These are phyloP conservation scores for Agrotis exclamationis DNA, from an alignment of 2,888 invertebrate species.

Conservation along the genomic window DNA sequence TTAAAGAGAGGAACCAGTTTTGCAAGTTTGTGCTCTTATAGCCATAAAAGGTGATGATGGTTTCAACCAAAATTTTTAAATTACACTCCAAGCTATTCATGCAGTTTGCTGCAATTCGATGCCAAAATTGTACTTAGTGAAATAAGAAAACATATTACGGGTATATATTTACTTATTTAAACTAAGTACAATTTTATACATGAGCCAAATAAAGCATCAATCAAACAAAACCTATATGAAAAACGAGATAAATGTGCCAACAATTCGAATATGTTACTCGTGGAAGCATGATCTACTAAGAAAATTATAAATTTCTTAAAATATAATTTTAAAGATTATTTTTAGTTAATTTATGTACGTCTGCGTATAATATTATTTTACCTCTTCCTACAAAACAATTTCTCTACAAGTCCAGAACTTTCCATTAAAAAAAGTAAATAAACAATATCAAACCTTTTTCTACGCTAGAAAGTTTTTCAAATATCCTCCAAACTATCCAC, in stretches of 20 bases:
- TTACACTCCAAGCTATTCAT: too few relatives aligned
- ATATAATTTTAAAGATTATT: neutral
- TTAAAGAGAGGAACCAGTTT: neutral
- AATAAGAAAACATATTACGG: too few relatives aligned
- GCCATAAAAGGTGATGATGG: neutral
- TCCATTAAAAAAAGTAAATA: neutral
- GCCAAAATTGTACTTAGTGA: neutral
- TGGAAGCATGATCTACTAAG: neutral
- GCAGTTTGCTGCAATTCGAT: neutral
- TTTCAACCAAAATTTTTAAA: neutral
- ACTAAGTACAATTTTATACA: too few relatives aligned
- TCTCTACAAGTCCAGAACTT: neutral
- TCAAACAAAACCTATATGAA: too few relatives aligned
- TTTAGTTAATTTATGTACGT: too few relatives aligned
- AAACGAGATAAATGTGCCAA: too few relatives aligned
- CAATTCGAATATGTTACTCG: too few relatives aligned
- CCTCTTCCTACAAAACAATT: neutral
- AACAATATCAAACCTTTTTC: slow-evolving; percentile 17
- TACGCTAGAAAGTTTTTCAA: neutral
- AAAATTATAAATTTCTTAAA: too few relatives aligned
- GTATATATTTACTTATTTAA: too few relatives aligned
- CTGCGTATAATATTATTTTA: too few relatives aligned
- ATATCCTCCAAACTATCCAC: slow-evolving; percentile 7
- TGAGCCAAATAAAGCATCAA: too few relatives aligned
- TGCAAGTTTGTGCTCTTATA: neutral